Evolutionary conservation across 23 tunicate genomes (phyloP).

Genomic region (Aplidium turbinatum): DNA sequence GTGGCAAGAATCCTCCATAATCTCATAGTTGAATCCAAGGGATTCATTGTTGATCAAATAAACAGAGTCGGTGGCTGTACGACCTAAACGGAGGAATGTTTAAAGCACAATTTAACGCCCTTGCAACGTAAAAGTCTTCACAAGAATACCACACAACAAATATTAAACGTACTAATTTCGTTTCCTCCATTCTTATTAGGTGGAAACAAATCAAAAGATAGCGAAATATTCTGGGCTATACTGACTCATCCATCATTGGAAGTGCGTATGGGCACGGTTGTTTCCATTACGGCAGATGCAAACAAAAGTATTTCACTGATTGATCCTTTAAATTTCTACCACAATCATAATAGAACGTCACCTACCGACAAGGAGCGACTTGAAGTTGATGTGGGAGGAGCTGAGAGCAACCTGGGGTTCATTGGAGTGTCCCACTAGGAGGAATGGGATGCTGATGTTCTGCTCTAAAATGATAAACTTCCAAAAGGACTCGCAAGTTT

Average conservation of each 20-base stretch:
- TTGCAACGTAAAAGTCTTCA: no score
- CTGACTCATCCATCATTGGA: no score
- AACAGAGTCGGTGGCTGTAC: slow-evolving; percentile 54
- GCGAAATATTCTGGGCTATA: no score
- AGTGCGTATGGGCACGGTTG: no score
- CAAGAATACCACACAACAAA: no score
- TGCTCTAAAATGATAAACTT: slow-evolving; percentile 79
- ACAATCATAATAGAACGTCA: not conserved
- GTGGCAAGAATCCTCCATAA: slow-evolving; percentile 66
- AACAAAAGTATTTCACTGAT: no score
- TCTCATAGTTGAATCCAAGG: slow-evolving; percentile 62
- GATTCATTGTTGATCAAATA: slow-evolving; percentile 73
- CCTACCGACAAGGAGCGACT: slow-evolving; percentile 78
- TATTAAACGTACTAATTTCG: no score
- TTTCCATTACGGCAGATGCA: no score
- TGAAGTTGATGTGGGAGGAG: slow-evolving; percentile 73
- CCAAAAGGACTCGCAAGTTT: slow-evolving; percentile 78
- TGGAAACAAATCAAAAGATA: no score
- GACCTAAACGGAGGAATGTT: slow-evolving; percentile 42
- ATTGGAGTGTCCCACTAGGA: slow-evolving; percentile 69
- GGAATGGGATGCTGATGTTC: slow-evolving; percentile 83
- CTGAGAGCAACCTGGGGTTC: slow-evolving; percentile 71
- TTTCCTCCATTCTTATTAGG: no score
- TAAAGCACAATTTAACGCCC: not conserved
- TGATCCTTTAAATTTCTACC: no score